These are phyloP conservation scores for Drosophila acutilabella DNA, from an alignment of 2,888 invertebrate genomes.

Conservation along the genomic window DNA sequence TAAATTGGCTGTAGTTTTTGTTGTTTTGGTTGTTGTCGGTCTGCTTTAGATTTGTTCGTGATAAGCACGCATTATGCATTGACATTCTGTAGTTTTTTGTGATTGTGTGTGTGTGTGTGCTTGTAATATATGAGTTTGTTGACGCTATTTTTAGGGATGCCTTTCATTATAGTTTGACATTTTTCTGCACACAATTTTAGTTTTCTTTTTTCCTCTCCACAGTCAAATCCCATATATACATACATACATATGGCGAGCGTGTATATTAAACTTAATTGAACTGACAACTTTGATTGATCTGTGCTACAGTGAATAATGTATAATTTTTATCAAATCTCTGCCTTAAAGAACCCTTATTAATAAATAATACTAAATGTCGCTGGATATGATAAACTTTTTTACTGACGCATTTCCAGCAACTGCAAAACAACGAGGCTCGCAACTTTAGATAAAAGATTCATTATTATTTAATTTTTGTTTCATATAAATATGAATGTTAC, in stretches of 20 bases:
- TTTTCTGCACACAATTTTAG: conserved; percentile 25
- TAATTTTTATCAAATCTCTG: not conserved
- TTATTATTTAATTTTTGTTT: no score
- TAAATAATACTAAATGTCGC: no score
- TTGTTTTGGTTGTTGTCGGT: conserved; percentile 29
- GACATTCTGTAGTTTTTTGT: conserved; percentile 14
- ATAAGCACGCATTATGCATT: conserved; percentile 73
- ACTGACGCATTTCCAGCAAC: no score
- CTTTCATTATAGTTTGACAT: conserved; percentile 58
- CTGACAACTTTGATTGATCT: conserved; percentile 30
- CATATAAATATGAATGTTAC: no score
- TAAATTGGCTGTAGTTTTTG: conserved; percentile 32
- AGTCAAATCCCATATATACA: no score
- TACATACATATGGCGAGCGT: not conserved
- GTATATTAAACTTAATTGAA: conserved; percentile 26
- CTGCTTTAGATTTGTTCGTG: conserved; percentile 57
- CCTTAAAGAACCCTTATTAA: no score
- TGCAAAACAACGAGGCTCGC: no score
- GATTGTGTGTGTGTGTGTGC: conserved; percentile 1
- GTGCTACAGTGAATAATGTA: not conserved
- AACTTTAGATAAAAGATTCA: no score
- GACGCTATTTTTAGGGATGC: conserved; percentile 51
- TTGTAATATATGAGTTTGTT: conserved; percentile 63
- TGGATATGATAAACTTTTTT: no score
- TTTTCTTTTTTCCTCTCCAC: not conserved